Conservation (phyloP, 1,140 invertebrate species). For the Vollenhovia emeryi region DNA sequence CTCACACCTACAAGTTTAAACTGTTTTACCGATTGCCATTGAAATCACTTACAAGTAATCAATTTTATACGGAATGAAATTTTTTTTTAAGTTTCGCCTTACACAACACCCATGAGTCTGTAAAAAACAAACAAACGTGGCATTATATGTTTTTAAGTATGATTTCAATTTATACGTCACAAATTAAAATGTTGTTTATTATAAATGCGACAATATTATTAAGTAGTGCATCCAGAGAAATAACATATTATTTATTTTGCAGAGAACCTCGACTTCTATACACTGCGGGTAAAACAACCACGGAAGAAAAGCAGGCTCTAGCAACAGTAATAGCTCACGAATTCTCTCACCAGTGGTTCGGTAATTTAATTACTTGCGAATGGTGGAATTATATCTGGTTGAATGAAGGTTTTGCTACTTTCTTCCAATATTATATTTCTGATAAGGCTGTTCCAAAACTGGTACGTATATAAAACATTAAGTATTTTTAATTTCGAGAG, state of each 20-base stretch:
- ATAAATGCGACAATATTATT: background rate
- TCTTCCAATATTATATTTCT: slow-evolving; percentile 90
- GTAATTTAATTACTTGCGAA: slow-evolving; percentile 87
- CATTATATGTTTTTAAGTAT: background rate
- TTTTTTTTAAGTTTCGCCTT: background rate
- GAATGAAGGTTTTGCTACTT: slow-evolving; percentile 90
- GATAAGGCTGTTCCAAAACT: slow-evolving; percentile 73
- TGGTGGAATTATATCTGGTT: slow-evolving; percentile 90
- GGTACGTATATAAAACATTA: background rate
- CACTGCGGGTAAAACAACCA: slow-evolving; percentile 83
- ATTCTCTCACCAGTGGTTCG: slow-evolving; percentile 88
- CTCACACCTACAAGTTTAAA: background rate
- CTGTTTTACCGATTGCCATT: background rate
- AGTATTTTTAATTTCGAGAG: background rate
- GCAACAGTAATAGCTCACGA: slow-evolving; percentile 88
- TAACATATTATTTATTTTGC: slow-evolving; percentile 63
- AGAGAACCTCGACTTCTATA: slow-evolving; percentile 88
- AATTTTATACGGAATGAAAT: background rate
- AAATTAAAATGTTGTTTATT: background rate
- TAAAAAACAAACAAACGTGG: background rate
- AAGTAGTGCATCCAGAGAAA: background rate
- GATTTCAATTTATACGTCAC: background rate
- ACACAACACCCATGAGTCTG: background rate
- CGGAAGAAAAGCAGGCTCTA: slow-evolving; percentile 85
- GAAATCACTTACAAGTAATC: background rate